Evolutionary conservation across 2,797 vertebrate species (phyloP), one percentile per base, ranked within the genome.

Genomic region (Rhincodon typus): DNA sequence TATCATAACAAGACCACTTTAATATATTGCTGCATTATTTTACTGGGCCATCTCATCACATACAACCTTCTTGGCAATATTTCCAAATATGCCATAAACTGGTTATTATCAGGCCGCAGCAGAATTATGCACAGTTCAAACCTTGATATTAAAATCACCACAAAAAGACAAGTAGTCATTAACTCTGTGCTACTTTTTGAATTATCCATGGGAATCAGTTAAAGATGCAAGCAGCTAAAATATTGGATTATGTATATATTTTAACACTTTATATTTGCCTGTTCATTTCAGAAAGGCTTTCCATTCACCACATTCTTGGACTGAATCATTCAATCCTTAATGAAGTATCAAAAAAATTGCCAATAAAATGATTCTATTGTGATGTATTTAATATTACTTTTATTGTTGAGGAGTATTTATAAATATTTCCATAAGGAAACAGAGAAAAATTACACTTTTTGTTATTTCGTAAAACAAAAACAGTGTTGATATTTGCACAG

Each of bases 131-230:
- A 53, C 46, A 53, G 46, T 74, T 50, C 69, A 25, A 30, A 25
- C 30, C 27, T 74, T 74, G 38, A 53, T 50, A 72, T 30, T 74
- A 50, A 42, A 72, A 19, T 66, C 53, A 67, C 15, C 57, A 10
- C 57, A 67, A 50, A 74, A 72, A 94, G 69, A 72, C 8, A 27
- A 72, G n/a, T 7, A 53, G 72, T 13, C 10, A 94, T 74, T 74
- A 70, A 38, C 25, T 30, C 69, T 70, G 15, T 27, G 94, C 46
- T 53, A 12, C 46, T 30, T 94, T 25, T 34, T 94, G 93, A 50
- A 46, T 94, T 72, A 46, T 72, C 93, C 69, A 50, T 72, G 93
- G 93, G 94, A 70, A 74, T 34, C 94, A 94, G 15, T 94, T 53
- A 17, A 74, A 53, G 42, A 53, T 74, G 42, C 15, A 53, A 30